These are phyloP conservation scores for Typhlichthys eigenmanni DNA, from an alignment of 2,797 vertebrate genomes.

Conservation along the genomic window DNA sequence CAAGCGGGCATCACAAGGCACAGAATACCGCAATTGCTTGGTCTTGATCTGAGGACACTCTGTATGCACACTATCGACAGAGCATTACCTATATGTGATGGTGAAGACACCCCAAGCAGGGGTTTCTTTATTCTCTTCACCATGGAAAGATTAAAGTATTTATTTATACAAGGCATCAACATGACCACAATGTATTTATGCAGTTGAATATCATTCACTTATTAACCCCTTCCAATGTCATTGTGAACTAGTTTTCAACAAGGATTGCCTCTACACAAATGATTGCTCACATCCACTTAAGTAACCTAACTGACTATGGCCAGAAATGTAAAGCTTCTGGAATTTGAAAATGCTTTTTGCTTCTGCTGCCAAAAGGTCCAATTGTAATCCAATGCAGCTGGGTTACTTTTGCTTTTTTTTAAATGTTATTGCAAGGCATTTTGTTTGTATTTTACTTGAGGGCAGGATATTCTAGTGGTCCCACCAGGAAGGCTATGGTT, in stretches of 20 bases:
- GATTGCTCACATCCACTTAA: no score
- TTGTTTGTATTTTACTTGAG: no score
- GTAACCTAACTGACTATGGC: not conserved
- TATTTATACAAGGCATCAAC: slow-evolving; percentile 16
- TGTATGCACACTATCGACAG: slow-evolving; percentile 16
- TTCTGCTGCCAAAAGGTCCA: slow-evolving; percentile 23
- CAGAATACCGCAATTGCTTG: slow-evolving; percentile 29
- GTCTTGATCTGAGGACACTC: slow-evolving; percentile 55
- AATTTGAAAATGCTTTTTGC: slow-evolving; percentile 12
- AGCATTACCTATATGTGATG: slow-evolving; percentile 12
- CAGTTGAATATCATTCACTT: no score
- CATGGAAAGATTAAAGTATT: slow-evolving; percentile 30
- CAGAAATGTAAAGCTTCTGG: slow-evolving; percentile 1
- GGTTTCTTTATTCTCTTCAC: slow-evolving; percentile 18
- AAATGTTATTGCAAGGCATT: no score
- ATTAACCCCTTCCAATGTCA: no score
- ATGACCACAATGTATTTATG: no score
- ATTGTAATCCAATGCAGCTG: no score
- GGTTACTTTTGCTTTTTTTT: no score
- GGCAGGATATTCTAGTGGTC: no score
- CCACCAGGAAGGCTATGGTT: no score
- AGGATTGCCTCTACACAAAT: no score
- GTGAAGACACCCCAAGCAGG: slow-evolving; percentile 29
- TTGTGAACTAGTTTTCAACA: no score
- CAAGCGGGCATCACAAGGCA: slow-evolving; percentile 28